These are phyloP conservation scores for Lypha dubia DNA, from an alignment of 2,888 invertebrate genomes.

Conservation along the genomic window DNA sequence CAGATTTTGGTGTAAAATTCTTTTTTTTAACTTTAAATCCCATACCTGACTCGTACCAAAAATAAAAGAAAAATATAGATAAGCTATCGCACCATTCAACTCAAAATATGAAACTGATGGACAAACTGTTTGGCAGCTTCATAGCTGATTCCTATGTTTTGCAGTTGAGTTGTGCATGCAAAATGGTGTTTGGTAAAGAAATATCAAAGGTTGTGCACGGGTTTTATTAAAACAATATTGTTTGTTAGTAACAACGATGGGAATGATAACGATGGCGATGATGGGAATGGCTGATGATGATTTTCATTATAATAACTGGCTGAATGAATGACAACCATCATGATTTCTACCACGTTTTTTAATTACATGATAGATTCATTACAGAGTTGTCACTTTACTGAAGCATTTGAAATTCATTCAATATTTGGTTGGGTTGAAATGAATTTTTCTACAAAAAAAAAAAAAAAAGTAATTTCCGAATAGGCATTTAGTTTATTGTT, in stretches of 20 bases:
- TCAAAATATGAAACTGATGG: conserved; percentile 32
- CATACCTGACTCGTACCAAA: conserved; percentile 9
- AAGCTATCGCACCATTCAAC: conserved; percentile 36
- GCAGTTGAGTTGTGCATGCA: conserved; percentile 9
- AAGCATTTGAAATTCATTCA: not conserved
- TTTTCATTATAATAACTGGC: conserved; percentile 50
- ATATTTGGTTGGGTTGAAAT: not conserved
- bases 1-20: no score
- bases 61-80: no score
- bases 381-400: conserved; percentile 21
- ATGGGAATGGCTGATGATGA: conserved; percentile 20
- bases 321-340: conserved; percentile 63
- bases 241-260: conserved; percentile 7
- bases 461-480: not conserved
- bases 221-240: no score
- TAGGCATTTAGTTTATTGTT: not conserved
- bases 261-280: conserved; percentile 10
- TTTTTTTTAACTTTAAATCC: no score
- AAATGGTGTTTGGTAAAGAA: not conserved
- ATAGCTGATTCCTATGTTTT: conserved; percentile 15
- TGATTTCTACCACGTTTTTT: conserved; percentile 27
- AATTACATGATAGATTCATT: conserved; percentile 49
- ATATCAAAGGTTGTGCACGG: no score
- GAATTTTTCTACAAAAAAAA: conserved; percentile 6
- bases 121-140: conserved; percentile 54